Percentiles rank a stretch among this genome's conserved stretches.
phyloP scores from a whole-genome alignment of 2,113 vertebrate species.

The Edolisoma coerulescens region DNA sequence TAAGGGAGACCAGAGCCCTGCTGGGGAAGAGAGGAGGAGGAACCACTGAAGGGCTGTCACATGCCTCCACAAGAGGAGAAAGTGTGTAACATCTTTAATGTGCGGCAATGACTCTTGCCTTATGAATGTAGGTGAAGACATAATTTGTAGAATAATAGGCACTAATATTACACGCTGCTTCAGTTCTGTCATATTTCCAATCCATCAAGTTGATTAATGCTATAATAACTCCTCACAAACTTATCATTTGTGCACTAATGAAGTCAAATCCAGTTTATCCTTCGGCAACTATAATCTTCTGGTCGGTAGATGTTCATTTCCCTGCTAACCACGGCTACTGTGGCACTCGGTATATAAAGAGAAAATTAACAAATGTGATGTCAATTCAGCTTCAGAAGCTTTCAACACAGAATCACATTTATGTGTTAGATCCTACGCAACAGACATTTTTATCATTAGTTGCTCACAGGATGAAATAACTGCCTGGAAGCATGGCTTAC shows the following conservation, averaged over 20 bases:
- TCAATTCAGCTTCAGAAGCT: conserved; percentile 50
- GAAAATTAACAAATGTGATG: conserved; percentile 46
- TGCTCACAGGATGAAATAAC: conserved; percentile 15
- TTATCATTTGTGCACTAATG: conserved; percentile 82
- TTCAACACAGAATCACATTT: conserved; percentile 10
- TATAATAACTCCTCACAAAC: conserved; percentile 81
- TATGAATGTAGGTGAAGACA: conserved; percentile 78
- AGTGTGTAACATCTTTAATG: conserved; percentile 52
- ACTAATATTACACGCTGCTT: conserved; percentile 80
- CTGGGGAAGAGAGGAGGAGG: not conserved
- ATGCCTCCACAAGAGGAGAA: conserved; percentile 19
- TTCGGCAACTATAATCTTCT: conserved; percentile 74
- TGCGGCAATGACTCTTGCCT: conserved; percentile 69
- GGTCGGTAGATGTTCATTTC: conserved; percentile 63
- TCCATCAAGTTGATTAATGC: conserved; percentile 86
- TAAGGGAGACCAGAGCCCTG: not conserved
- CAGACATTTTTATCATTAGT: conserved; percentile 6
- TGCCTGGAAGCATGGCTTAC: conserved; percentile 12
- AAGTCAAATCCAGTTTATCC: conserved; percentile 83
- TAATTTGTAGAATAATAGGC: conserved; percentile 83
- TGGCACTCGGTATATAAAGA: conserved; percentile 10
- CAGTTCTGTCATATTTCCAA: conserved; percentile 82
- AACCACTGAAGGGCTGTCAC: not conserved
- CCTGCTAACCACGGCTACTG: conserved; percentile 41
- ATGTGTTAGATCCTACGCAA: conserved; percentile 8